Evolutionary conservation across 2,797 vertebrate genomes (phyloP).

Genomic region (Rhinatrema bivittatum): DNA sequence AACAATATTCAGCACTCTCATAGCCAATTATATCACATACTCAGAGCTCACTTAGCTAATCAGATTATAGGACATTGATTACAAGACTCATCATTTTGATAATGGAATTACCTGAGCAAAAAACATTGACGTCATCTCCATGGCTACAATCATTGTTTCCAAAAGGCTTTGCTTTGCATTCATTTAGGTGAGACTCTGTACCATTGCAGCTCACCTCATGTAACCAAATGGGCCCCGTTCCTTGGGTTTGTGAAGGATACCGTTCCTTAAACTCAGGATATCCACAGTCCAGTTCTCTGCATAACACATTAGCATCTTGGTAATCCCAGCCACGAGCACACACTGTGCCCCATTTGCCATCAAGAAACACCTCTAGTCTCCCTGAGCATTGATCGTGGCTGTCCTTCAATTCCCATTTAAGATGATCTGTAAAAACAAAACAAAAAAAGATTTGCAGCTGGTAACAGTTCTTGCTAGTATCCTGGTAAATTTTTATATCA

Average conservation of each 20-base stretch:
- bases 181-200: background rate
- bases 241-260: background rate
- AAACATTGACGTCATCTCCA: background rate
- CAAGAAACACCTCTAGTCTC: slow-evolving; percentile 12
- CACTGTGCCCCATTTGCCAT: background rate
- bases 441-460: no score
- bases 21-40: no score
- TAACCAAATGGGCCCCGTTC: background rate
- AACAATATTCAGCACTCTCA: no score
- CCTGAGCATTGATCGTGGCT: background rate
- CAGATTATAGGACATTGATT: no score
- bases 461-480: no score
- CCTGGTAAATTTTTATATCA: no score
- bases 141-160: background rate
- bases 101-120: slow-evolving; percentile 32
- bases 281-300: slow-evolving; percentile 26
- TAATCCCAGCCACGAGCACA: slow-evolving; percentile 20
- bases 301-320: background rate
- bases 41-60: no score
- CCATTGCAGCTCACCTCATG: slow-evolving; percentile 9
- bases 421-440: no score
- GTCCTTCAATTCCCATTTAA: no score
- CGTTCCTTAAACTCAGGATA: background rate
- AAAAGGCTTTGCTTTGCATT: background rate
- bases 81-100: no score